These are phyloP conservation scores for Petaurus breviceps DNA, from an alignment of 2,113 vertebrate genomes.

Conservation along the genomic window DNA sequence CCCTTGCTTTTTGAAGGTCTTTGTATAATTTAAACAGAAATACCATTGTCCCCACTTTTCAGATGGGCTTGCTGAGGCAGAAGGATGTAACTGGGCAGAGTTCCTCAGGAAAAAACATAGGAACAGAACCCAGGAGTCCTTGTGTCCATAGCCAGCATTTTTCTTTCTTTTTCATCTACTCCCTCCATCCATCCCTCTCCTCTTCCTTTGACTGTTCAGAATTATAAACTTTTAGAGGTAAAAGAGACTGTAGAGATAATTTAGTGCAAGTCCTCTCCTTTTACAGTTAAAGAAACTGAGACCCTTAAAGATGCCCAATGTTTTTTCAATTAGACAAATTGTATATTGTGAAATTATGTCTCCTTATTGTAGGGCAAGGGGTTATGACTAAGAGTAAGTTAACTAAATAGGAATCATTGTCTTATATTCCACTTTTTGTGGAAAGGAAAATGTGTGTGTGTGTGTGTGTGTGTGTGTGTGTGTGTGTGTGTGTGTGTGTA, in stretches of 20 bases:
- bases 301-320: neutral
- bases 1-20: neutral
- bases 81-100: slow-evolving; percentile 13
- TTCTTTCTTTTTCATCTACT: neutral
- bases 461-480: too few relatives aligned
- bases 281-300: neutral
- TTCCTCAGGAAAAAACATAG: neutral
- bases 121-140: neutral
- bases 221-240: neutral
- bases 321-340: neutral
- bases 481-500: too few relatives aligned
- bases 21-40: neutral
- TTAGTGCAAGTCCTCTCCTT: neutral
- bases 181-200: neutral
- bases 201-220: neutral
- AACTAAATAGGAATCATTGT: neutral
- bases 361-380: neutral
- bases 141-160: neutral
- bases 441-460: neutral
- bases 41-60: neutral
- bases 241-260: neutral
- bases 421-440: neutral
- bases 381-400: neutral
- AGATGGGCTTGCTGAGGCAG: neutral
- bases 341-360: neutral